Evolutionary conservation across 30 jellyfish, hydroid and myxozoan species (phyloP).

Genomic region (Rhopilema esculentum): DNA sequence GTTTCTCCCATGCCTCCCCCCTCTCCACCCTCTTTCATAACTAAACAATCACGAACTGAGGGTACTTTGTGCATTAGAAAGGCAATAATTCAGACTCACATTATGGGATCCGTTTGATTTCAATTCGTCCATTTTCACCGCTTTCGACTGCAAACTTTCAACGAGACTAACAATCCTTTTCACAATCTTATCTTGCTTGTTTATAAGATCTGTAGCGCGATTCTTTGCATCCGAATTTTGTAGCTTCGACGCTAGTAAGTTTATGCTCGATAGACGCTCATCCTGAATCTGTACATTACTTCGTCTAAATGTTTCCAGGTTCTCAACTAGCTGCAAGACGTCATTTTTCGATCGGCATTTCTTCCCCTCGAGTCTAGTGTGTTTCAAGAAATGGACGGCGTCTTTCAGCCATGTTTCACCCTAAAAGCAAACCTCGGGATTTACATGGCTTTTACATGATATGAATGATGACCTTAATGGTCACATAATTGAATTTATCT

Average conservation of each 20-base stretch:
- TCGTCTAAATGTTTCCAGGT: constrained; percentile 54
- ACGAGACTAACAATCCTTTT: constrained; percentile 33
- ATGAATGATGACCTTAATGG: not conserved
- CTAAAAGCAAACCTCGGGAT: constrained; percentile 13
- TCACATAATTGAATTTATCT: not conserved
- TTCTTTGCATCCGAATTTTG: constrained; percentile 73
- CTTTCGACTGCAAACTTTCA: constrained; percentile 45
- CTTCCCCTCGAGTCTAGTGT: constrained; percentile 74
- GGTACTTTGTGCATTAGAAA: too few species aligned
- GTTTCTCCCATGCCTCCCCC: too few species aligned
- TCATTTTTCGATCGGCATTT: constrained; percentile 78
- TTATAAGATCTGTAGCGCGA: constrained; percentile 61
- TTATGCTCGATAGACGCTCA: constrained; percentile 51
- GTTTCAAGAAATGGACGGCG: constrained; percentile 66
- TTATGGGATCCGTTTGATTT: constrained; percentile 48
- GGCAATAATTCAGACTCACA: too few species aligned
- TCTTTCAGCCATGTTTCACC: constrained; percentile 92
- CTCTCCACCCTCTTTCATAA: too few species aligned
- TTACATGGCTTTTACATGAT: not conserved
- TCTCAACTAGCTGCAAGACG: constrained; percentile 57
- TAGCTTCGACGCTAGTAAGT: constrained; percentile 63
- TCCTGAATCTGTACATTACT: constrained; percentile 68
- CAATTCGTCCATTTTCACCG: constrained; percentile 19
- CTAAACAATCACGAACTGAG: too few species aligned
- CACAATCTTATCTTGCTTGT: constrained; percentile 68